Evolutionary conservation across 2,797 vertebrate genomes (phyloP).

Genomic region (Champsocephalus gunnari): DNA sequence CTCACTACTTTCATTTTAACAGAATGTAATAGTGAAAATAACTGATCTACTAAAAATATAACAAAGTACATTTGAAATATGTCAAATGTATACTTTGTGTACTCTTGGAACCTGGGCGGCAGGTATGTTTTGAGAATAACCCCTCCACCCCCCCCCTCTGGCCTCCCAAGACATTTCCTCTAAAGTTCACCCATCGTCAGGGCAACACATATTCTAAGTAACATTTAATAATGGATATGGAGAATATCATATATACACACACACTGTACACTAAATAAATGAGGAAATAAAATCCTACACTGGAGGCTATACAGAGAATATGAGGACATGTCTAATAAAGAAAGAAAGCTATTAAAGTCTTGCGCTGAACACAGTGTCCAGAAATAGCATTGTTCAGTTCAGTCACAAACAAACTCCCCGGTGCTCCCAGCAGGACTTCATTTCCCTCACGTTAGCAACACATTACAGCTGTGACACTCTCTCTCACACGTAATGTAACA

Average conservation of each 20-base stretch:
- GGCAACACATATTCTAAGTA: background rate
- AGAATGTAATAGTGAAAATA: too few species aligned
- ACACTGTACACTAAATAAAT: too few species aligned
- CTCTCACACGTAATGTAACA: conserved; percentile 31
- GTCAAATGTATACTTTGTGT: too few species aligned
- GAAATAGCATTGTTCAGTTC: conserved; percentile 16
- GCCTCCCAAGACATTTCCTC: conserved; percentile 13
- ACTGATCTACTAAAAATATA: too few species aligned
- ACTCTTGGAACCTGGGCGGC: too few species aligned
- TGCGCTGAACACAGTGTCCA: conserved; percentile 6
- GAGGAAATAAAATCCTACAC: too few species aligned
- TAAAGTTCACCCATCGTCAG: conserved; percentile 2
- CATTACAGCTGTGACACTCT: too few species aligned
- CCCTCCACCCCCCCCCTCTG: background rate
- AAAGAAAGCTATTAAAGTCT: background rate
- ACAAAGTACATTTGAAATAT: too few species aligned
- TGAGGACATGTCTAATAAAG: background rate
- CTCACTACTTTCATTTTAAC: too few species aligned
- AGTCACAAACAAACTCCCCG: conserved; percentile 1
- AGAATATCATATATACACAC: too few species aligned
- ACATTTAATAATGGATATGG: background rate
- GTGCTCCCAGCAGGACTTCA: conserved; percentile 46
- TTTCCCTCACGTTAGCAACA: conserved; percentile 25
- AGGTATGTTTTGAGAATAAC: too few species aligned
- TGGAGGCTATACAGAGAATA: background rate